phyloP scores from a whole-genome alignment of 1,140 invertebrate species.

The Aphelinus certus region DNA sequence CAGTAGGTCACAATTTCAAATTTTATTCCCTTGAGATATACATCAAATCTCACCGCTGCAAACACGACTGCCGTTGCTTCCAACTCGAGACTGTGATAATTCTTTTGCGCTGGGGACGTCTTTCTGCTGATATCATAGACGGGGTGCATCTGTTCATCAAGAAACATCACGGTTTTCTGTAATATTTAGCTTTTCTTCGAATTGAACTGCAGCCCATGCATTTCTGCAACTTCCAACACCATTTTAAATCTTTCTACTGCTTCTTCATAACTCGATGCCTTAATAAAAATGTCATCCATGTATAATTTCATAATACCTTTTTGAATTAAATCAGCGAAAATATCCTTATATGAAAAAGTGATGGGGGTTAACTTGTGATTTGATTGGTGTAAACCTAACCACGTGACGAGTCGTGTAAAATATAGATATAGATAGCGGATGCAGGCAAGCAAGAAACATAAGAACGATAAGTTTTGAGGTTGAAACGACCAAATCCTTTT shows the following conservation, averaged over 20 bases:
- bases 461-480: no score
- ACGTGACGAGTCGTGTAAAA: no score
- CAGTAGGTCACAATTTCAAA: constrained; percentile 60
- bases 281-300: constrained; percentile 34
- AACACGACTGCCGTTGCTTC: constrained; percentile 30
- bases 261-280: constrained; percentile 11
- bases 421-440: no score
- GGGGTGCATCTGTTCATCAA: constrained; percentile 35
- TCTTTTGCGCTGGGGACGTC: no score
- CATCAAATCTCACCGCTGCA: constrained; percentile 39
- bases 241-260: neutral
- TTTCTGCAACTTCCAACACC: neutral
- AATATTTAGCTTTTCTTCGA: neutral
- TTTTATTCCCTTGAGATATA: constrained; percentile 50
- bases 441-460: no score
- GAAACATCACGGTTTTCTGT: constrained; percentile 15
- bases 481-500: no score
- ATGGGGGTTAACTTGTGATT: no score
- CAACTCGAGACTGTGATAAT: no score
- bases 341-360: neutral
- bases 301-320: neutral
- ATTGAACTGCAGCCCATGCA: constrained; percentile 6
- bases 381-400: no score
- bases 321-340: constrained; percentile 21
- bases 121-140: no score